Conservation (phyloP, 2,113 vertebrate species). For the Alethe diademata region DNA sequence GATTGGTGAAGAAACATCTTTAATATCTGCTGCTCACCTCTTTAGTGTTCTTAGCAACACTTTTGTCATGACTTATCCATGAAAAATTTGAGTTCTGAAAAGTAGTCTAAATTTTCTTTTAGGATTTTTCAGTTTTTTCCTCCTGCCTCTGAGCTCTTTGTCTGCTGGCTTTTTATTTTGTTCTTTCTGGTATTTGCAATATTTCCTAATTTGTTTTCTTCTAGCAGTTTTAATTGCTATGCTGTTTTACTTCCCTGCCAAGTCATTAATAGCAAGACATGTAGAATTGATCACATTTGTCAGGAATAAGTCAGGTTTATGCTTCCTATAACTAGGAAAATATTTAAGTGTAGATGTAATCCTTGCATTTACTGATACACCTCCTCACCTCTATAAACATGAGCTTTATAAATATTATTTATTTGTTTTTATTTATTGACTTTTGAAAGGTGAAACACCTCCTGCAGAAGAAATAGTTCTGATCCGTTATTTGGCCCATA, state of each 20-base stretch:
- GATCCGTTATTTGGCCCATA: neutral
- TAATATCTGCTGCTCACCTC: neutral
- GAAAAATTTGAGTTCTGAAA: neutral
- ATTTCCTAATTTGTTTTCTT: neutral
- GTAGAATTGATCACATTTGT: neutral
- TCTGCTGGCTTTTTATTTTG: neutral
- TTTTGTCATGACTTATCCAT: neutral
- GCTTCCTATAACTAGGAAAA: neutral
- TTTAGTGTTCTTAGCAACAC: neutral
- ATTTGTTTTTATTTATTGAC: neutral
- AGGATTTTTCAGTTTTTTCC: neutral
- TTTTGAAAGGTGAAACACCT: neutral
- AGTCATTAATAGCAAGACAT: neutral
- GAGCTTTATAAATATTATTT: neutral
- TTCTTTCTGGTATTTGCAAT: neutral
- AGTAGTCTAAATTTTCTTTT: neutral
- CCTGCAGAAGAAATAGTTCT: neutral
- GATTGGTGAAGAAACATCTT: neutral
- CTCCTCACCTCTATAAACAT: neutral
- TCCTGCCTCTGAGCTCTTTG: neutral
- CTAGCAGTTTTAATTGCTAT: neutral
- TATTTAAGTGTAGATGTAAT: neutral
- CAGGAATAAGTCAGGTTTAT: neutral
- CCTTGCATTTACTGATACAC: neutral
- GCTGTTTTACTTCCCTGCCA: neutral